A percentile compares a stretch with the other conserved stretches of the same genome.
Evolutionary conservation across 2,888 invertebrate species (phyloP).

Genomic region (Zaprionus obscuricornis): DNA sequence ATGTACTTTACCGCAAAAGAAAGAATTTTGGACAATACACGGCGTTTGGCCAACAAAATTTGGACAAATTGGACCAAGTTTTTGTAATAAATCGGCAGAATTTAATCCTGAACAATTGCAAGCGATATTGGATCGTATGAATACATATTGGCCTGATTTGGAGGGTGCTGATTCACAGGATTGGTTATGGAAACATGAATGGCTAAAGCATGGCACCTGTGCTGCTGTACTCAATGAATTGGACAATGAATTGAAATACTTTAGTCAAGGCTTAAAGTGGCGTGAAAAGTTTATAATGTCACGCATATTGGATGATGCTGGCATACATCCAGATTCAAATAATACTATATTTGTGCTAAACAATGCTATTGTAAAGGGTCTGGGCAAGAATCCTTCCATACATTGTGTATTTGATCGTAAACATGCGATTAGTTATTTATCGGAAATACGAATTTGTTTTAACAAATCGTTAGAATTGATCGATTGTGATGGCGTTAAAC

Average conservation of each 20-base stretch:
- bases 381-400: slow-evolving; percentile 86
- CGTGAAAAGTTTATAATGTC: slow-evolving; percentile 86
- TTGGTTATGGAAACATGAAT: slow-evolving; percentile 91
- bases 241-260: slow-evolving; percentile 88
- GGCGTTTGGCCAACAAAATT: slow-evolving; percentile 92
- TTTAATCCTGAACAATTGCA: slow-evolving; percentile 87
- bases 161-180: slow-evolving; percentile 84
- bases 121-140: slow-evolving; percentile 85
- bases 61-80: slow-evolving; percentile 87
- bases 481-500: slow-evolving; percentile 87
- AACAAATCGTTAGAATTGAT: slow-evolving; percentile 86
- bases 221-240: slow-evolving; percentile 86
- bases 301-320: slow-evolving; percentile 85
- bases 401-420: slow-evolving; percentile 87
- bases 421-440: slow-evolving; percentile 85
- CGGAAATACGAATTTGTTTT: slow-evolving; percentile 90
- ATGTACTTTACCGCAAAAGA: slow-evolving; percentile 87
- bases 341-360: slow-evolving; percentile 84
- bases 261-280: slow-evolving; percentile 87
- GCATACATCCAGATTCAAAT: slow-evolving; percentile 85
- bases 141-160: slow-evolving; percentile 89
- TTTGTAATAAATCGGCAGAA: slow-evolving; percentile 88
- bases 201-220: slow-evolving; percentile 93
- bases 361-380: slow-evolving; percentile 84
- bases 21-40: slow-evolving; percentile 90